A percentile compares a stretch with the other conserved stretches of the same genome.
Evolutionary conservation across 1,140 invertebrate species (phyloP).

Genomic region (Drosophila ogumai): DNA sequence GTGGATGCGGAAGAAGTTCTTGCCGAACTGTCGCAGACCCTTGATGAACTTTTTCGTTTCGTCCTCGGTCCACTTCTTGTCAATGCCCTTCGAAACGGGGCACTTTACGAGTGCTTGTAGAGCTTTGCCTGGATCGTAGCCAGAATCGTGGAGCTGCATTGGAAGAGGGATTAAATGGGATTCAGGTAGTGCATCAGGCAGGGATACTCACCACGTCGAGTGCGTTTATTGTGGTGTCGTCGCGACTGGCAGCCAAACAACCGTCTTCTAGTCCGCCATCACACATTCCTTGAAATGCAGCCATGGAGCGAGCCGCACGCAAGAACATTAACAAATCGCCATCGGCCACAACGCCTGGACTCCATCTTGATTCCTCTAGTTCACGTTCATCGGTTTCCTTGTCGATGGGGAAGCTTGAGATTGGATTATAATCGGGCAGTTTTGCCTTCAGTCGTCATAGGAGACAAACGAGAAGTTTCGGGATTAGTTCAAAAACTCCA

Average conservation of each 20-base stretch:
- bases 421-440: constrained; percentile 85
- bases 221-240: constrained; percentile 99
- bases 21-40: constrained; percentile 98
- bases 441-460: constrained; percentile 84
- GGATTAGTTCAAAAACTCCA: constrained; percentile 75
- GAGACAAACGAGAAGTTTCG: constrained; percentile 75
- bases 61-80: constrained; percentile 99
- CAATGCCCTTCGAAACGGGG: constrained; percentile 97
- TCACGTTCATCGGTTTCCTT: constrained; percentile 85
- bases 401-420: constrained; percentile 85
- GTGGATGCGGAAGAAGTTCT: constrained; percentile 99
- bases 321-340: constrained; percentile 98
- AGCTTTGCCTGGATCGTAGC: constrained; percentile 97
- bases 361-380: constrained; percentile 95
- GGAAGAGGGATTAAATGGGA: constrained; percentile 5
- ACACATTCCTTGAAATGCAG: constrained; percentile 97
- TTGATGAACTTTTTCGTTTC: constrained; percentile 99
- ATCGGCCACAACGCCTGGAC: constrained; percentile 95
- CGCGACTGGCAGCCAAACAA: constrained; percentile 96
- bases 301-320: constrained; percentile 97
- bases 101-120: constrained; percentile 98
- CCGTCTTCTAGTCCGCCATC: constrained; percentile 99
- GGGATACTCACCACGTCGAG: constrained; percentile 91
- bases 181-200: background rate
- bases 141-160: constrained; percentile 93